These are phyloP conservation scores for Drosophila suzukii DNA, from an alignment of 1,140 invertebrate species.

Conservation along the genomic window DNA sequence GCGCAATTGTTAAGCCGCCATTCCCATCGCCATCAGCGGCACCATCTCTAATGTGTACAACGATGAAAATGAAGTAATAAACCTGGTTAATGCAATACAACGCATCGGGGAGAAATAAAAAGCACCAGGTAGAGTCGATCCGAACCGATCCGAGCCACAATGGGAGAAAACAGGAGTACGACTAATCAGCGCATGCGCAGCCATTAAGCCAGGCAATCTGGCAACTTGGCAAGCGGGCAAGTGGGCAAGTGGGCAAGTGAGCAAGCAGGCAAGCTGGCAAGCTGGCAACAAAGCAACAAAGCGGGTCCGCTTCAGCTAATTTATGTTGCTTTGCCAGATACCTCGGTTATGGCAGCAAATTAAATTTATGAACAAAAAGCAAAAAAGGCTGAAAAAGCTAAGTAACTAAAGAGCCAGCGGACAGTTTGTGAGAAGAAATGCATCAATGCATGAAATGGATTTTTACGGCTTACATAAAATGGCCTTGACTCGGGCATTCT, in stretches of 20 bases:
- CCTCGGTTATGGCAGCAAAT: slow-evolving; percentile 59
- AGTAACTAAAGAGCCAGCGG: slow-evolving; percentile 35
- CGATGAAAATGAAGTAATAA: slow-evolving; percentile 74
- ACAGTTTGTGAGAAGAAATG: slow-evolving; percentile 74
- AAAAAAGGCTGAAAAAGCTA: slow-evolving; percentile 28
- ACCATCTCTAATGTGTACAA: slow-evolving; percentile 67
- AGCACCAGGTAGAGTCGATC: slow-evolving; percentile 1
- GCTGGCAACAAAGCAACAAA: slow-evolving; percentile 26
- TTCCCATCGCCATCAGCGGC: slow-evolving; percentile 35
- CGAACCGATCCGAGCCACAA: slow-evolving; percentile 24
- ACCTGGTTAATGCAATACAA: slow-evolving; percentile 68
- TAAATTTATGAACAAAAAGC: slow-evolving; percentile 64
- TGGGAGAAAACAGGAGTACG: slow-evolving; percentile 60
- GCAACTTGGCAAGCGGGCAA: slow-evolving; percentile 14
- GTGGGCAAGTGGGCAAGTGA: slow-evolving; percentile 13
- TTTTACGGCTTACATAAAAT: slow-evolving; percentile 83
- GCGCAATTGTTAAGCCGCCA: slow-evolving; percentile 52
- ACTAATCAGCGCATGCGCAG: slow-evolving; percentile 64
- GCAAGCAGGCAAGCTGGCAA: slow-evolving; percentile 14
- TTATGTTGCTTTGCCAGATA: slow-evolving; percentile 51
- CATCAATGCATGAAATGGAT: slow-evolving; percentile 82
- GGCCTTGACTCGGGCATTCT: slow-evolving; percentile 71
- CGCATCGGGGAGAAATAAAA: slow-evolving; percentile 52
- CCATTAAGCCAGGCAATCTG: slow-evolving; percentile 46
- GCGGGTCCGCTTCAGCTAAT: slow-evolving; percentile 58